Evolutionary conservation across 2,113 vertebrate genomes (phyloP).

Genomic region (Anolis sagrei): DNA sequence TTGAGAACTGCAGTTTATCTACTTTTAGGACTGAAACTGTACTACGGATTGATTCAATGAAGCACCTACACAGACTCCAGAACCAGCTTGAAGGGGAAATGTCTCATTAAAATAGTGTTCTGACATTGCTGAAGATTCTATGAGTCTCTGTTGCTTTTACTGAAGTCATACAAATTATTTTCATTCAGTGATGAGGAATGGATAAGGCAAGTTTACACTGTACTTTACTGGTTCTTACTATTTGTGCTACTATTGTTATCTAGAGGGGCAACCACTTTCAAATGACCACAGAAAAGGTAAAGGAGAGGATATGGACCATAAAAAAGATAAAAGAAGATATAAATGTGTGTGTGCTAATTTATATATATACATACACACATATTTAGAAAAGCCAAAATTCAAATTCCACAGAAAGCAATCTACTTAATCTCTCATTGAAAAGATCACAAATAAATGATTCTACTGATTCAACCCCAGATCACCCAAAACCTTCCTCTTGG

Average conservation of each 20-base stretch:
- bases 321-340: background rate
- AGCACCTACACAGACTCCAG: background rate
- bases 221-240: background rate
- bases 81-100: background rate
- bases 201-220: background rate
- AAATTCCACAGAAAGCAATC: background rate
- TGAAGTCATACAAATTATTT: too few relatives aligned
- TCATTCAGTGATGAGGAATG: background rate
- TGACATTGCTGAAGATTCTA: background rate
- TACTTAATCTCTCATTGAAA: background rate
- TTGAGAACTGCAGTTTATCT: background rate
- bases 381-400: background rate
- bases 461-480: background rate
- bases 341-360: background rate
- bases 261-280: background rate
- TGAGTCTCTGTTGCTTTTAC: background rate
- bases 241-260: background rate
- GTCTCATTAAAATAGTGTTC: background rate
- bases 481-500: background rate
- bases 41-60: background rate
- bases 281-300: too few relatives aligned
- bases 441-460: background rate
- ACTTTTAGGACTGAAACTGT: background rate
- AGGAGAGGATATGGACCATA: background rate
- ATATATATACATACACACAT: background rate